Base-by-base conservation (phyloP, 2,888 invertebrate genomes). In the Eupithecia pulchellata region DNA sequence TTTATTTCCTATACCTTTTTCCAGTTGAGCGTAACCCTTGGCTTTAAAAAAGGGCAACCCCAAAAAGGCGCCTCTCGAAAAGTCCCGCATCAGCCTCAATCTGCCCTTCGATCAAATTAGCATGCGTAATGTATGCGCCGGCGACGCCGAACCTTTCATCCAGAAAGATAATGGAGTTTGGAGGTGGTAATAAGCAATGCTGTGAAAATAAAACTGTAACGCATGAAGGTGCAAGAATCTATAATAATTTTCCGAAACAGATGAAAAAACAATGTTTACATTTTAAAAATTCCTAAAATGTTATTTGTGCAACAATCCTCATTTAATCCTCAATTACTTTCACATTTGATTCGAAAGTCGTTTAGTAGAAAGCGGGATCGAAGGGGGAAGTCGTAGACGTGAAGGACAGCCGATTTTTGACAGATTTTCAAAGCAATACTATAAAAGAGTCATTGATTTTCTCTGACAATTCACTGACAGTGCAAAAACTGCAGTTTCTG, bases 51-150 rank as follows among this genome's bases (percentile, higher is more conserved):
- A 58, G 68, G 47, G 11, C 42, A 65, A 29, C 68, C 61, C 66
- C 55, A 64, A 69, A 72, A 69, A 67, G 66, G 69, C 25, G 17
- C 25, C 66, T 64, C 66, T 73, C n/a, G 57, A 70, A 63, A 67
- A 68, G 34, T 36, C 57, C 65, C 69, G 72, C 62, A 63, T 68
- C 68, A 68, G 69, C 32, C 57, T 20, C 30, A 25, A 52, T 39
- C 62, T 85, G 86, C 86, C 86, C 81, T 82, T 76, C 85, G 79
- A 84, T 84, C 63, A 84, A 84, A 88, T 88, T 88, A 88, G 81
- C 88, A 88, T 88, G 78, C 84, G 84, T 88, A 88, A 88, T 88
- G 80, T 86, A 88, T 88, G 88, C 87, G 82, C 82, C 73, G 81
- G 75, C 84, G 84, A 75, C 64, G 66, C 72, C 57, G 64, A 75